These are phyloP conservation scores for Drosophila quadrilineata DNA, from an alignment of 1,140 invertebrate species.

Conservation along the genomic window DNA sequence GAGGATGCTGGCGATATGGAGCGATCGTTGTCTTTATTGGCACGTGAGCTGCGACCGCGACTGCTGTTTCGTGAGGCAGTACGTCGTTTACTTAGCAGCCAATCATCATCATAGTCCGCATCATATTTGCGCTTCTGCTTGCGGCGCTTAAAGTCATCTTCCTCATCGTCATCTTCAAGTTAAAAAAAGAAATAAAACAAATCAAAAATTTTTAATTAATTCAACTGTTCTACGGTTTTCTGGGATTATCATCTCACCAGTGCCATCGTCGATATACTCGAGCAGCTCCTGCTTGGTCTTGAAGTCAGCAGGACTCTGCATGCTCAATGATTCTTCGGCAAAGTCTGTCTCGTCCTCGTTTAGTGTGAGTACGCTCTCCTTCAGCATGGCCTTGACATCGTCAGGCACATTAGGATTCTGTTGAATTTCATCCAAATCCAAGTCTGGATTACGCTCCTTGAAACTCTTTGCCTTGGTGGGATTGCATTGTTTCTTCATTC, in stretches of 20 bases:
- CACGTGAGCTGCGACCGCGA: conserved; percentile 65
- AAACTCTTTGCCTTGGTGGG: conserved; percentile 79
- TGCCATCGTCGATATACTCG: conserved; percentile 77
- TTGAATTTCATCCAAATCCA: conserved; percentile 80
- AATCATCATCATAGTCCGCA: conserved; percentile 80
- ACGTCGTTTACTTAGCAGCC: conserved; percentile 62
- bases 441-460: conserved; percentile 80
- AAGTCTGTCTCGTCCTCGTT: conserved; percentile 46
- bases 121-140: conserved; percentile 71
- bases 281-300: conserved; percentile 77
- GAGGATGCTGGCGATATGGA: conserved; percentile 76
- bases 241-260: conserved; percentile 51
- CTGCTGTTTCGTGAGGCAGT: conserved; percentile 59
- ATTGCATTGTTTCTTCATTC: conserved; percentile 81
- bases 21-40: conserved; percentile 69
- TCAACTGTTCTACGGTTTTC: not conserved
- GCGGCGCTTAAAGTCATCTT: conserved; percentile 74
- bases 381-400: conserved; percentile 78
- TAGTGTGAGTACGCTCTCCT: conserved; percentile 72
- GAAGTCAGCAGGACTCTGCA: conserved; percentile 67
- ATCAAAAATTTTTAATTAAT: not conserved
- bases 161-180: conserved; percentile 76
- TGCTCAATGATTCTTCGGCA: conserved; percentile 52
- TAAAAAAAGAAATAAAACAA: conserved; percentile 8
- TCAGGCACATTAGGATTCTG: conserved; percentile 81